Evolutionary conservation across 2,113 vertebrate genomes (phyloP), one percentile per base, ranked within the genome.

Genomic region (Tupaia chinensis): DNA sequence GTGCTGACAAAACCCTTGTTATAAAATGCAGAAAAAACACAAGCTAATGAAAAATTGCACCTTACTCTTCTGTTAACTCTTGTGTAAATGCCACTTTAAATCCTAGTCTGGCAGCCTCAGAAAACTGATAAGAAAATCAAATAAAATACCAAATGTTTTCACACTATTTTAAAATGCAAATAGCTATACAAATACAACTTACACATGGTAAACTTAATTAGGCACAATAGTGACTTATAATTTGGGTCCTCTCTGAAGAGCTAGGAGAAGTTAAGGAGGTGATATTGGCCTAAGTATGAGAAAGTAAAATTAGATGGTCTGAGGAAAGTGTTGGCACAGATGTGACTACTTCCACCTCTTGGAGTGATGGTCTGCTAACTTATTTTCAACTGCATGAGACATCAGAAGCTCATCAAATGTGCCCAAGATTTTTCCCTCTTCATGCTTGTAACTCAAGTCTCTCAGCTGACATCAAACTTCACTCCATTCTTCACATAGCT

Each of bases 11-110:
- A 32, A 27, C 0, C 1, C 12, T 1, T n/a, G 32, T 70, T 83
- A 70, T 32, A 82, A 79, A 80, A 44, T 68, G 3, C 9, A 27
- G 34, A 72, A 77, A 14, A 86, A 84, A 80, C 60, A 80, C 14
- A 63, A 79, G 92, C 16, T 44, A 89, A 76, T 63, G 87, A 58
- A 83, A 87, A 58, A 14, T 12, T 65, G 11, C 0, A 77, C 13
- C 25, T 20, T 29, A 76, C 23, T 16, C 20, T 61, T 63, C 15
- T 74, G 10, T n/a, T 77, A 44, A 72, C 56, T 86, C 34, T 78
- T 93, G n/a, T 65, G 15, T 70, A 93, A 94, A 94, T 58, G 13
- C 13, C 13, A 29, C 10, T 89, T 89, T 29, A 74, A 92, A 8
- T 53, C 32, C n/a, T 61, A 68, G 60, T 66, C 15, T 58, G 2